Evolutionary conservation across 2,113 vertebrate species (phyloP).

Genomic region (Pygoscelis adeliae): DNA sequence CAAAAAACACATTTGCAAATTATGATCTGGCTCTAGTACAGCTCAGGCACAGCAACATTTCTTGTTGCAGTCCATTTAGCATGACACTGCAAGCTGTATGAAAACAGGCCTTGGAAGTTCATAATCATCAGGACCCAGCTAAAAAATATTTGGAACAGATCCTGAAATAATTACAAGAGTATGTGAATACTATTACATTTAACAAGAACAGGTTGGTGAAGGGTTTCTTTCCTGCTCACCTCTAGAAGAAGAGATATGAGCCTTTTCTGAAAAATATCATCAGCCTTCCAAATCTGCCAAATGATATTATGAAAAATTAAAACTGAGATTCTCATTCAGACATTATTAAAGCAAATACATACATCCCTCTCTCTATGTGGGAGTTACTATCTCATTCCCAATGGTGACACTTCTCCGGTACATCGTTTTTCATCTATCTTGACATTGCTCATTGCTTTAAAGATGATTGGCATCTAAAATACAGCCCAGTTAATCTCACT

Average conservation of each 20-base stretch:
- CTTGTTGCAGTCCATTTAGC: conserved; percentile 23
- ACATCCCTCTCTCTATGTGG: background rate
- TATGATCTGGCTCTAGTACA: background rate
- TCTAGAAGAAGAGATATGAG: background rate
- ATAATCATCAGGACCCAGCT: background rate
- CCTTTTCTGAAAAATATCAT: background rate
- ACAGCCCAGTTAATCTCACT: conserved; percentile 55
- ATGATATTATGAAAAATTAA: background rate
- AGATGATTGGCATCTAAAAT: conserved; percentile 38
- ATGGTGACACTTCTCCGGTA: background rate
- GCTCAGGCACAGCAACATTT: background rate
- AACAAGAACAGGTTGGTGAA: background rate
- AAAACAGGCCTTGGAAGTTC: background rate
- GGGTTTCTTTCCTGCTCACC: background rate
- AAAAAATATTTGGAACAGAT: conserved; percentile 26
- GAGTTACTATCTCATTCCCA: conserved; percentile 8
- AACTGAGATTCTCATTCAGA: conserved; percentile 24
- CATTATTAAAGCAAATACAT: conserved; percentile 45
- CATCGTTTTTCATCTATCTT: conserved; percentile 25
- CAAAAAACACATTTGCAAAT: conserved; percentile 24
- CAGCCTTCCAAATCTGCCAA: conserved; percentile 1
- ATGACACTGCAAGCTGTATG: background rate
- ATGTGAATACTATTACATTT: conserved; percentile 22
- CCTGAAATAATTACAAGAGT: conserved; percentile 51
- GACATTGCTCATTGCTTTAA: conserved; percentile 50